A percentile compares a stretch with the other conserved stretches of the same genome.
These are phyloP conservation scores for Syrphus vitripennis DNA, from an alignment of 2,888 invertebrate species.

Conservation along the genomic window DNA sequence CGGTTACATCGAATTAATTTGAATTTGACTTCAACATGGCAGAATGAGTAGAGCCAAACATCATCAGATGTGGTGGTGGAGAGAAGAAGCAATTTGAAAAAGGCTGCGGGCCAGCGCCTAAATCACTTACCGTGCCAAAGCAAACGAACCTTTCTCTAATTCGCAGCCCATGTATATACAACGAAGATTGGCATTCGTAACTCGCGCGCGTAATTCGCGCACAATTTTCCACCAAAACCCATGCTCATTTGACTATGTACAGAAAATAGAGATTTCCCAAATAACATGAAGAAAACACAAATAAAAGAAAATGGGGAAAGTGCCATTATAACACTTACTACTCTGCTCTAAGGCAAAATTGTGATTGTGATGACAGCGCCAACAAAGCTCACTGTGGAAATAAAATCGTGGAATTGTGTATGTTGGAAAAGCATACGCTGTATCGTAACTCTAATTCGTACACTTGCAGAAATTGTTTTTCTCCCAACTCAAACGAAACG, in stretches of 20 bases:
- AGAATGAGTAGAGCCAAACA: not conserved
- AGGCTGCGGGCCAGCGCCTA: constrained; percentile 53
- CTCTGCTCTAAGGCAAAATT: constrained; percentile 43
- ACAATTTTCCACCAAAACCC: constrained; percentile 52
- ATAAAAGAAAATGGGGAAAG: constrained; percentile 55
- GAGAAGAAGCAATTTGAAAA: not conserved
- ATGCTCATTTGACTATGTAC: constrained; percentile 29
- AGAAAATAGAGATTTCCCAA: constrained; percentile 27
- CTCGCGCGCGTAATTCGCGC: constrained; percentile 44
- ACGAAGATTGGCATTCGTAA: constrained; percentile 42
- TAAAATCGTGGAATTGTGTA: not conserved
- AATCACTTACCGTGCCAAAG: constrained; percentile 64
- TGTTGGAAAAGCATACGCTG: not conserved
- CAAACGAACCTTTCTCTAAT: constrained; percentile 69
- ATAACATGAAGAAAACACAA: not conserved
- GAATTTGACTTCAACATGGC: constrained; percentile 54
- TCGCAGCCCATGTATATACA: constrained; percentile 42
- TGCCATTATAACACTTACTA: constrained; percentile 47
- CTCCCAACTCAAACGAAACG: not conserved
- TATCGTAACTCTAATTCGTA: not conserved
- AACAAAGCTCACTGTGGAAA: not conserved
- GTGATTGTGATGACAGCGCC: constrained; percentile 30
- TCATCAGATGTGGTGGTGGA: not conserved
- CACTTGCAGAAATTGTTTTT: not conserved
- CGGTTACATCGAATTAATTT: constrained; percentile 68